Base-by-base conservation (phyloP, 2,888 invertebrate species). In the Eurois occulta region DNA sequence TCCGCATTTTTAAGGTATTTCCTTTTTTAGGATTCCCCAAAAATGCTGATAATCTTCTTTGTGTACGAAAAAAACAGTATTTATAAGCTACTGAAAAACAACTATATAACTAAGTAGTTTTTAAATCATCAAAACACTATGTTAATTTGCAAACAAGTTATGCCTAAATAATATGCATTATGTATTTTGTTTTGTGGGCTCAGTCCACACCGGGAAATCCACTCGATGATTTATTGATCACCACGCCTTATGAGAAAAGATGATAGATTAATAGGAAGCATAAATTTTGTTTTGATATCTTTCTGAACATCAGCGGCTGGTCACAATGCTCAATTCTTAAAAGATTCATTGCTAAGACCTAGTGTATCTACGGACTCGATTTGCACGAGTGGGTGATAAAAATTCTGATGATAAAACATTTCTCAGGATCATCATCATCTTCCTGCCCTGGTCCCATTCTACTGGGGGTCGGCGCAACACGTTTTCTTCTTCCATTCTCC, bases 1-100 rank as follows among this genome's bases (percentile, higher is more conserved):
- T 55, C 55, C 46, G 60, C 69, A 41, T 69, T 66, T 24, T 46
- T 24, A 38, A 16, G 11, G 52, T 52, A 35, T 69, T 62, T 78
- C 13, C 21, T 48, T 41, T 21, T 58, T 24, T 38, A 6, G 7
- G 5, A 24, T 5, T 52, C 2, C 3, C 21, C 18, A 28, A 41
- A 24, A 60, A 8, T n/a, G 8, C 3, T 21, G 21, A 32, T 28
- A 52, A 6, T n/a, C 11, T 18, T 35, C 1, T 1, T 43, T 28
- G 11, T 5, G 7, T 60, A 46, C 18, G 1, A 24, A 38, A 41
- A 43, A 46, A 38, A 8, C 6, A 28, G 52, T 28, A 24, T 21
- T 55, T n/a, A n/a, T n/a, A n/a, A 66, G 6, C 2, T n/a, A 4
- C n/a, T 10, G 38, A 28, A 6, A 38, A n/a, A n/a, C n/a, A n/a